Conservation (phyloP, 2,113 vertebrate species). For the Carlito syrichta region DNA sequence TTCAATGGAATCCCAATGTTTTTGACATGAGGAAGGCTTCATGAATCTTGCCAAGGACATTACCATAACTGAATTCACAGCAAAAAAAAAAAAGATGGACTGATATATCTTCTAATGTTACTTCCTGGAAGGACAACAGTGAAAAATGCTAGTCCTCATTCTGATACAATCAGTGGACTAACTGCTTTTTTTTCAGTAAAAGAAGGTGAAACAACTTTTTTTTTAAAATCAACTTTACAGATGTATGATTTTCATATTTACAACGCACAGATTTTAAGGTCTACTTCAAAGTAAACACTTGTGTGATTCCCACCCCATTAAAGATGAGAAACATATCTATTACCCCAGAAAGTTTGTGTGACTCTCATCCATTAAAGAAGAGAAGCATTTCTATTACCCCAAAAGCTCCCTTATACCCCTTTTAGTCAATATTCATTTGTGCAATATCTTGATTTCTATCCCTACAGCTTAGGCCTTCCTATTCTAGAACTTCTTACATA, state of each 20-base stretch:
- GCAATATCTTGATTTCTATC: neutral
- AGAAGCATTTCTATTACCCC: neutral
- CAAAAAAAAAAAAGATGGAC: neutral
- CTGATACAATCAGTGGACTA: neutral
- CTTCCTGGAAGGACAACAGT: neutral
- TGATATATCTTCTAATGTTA: neutral
- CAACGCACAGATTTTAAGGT: neutral
- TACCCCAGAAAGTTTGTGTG: neutral
- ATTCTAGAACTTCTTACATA: neutral
- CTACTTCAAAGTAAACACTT: neutral
- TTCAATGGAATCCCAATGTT: neutral
- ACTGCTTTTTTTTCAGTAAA: neutral
- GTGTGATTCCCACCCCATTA: neutral
- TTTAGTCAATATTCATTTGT: neutral
- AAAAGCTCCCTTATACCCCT: neutral
- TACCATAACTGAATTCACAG: neutral
- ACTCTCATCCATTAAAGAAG: neutral
- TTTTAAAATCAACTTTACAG: neutral
- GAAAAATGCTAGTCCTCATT: neutral
- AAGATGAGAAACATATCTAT: neutral
- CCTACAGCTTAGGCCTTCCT: neutral
- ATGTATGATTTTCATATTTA: neutral
- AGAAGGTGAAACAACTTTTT: neutral
- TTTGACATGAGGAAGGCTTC: neutral
- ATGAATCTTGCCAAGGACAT: neutral